Base-by-base conservation (phyloP, 2,113 vertebrate genomes). In the Pseudopipra pipra region DNA sequence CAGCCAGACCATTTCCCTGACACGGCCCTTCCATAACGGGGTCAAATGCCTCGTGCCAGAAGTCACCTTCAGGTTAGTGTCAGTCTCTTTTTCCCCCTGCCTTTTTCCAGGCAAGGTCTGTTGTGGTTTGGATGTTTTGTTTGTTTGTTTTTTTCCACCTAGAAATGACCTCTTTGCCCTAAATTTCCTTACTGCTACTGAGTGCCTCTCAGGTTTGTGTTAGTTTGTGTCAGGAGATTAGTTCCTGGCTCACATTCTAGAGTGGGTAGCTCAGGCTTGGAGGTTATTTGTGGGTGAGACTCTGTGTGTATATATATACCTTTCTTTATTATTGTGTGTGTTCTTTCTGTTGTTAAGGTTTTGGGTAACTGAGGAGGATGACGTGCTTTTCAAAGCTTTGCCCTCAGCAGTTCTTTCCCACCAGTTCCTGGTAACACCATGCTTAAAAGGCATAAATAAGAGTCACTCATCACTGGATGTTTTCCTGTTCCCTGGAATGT, bases 41-140 rank as follows among this genome's bases (percentile, higher is more conserved):
- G 98, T 99, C 77, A 99, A 99, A 94, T 99, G 99, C 91, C 98
- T 99, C 8, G 99, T 99, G 71, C 99, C 99, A 14, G 99, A 99
- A 94, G 99, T 99, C 97, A 99, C 99, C 33, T 99, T 99, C 98
- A 99, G 99, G 99, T 99, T 92, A 97, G 97, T 91, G 51, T n/a
- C 62, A 17, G 6, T 8, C 41, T 33, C 6, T 8, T 12, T 12
- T 11, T 7, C 31, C 17, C 30, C 24, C 55, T 76, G 28, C 12
- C 33, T 51, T 68, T 55, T 63, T 15, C 30, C n/a, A 52, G 13
- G 14, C 20, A 5, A 51, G 4, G 7, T 9, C 12, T 58, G 13
- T 43, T 0, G 2, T 28, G 54, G 11, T 62, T 59, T 15, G 56
- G 14, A 1, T 70, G 37, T 13, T 41, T 59, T 35, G 12, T 9